phyloP scores from a whole-genome alignment of 2,888 invertebrate genomes.

The Herminia tarsipennalis region DNA sequence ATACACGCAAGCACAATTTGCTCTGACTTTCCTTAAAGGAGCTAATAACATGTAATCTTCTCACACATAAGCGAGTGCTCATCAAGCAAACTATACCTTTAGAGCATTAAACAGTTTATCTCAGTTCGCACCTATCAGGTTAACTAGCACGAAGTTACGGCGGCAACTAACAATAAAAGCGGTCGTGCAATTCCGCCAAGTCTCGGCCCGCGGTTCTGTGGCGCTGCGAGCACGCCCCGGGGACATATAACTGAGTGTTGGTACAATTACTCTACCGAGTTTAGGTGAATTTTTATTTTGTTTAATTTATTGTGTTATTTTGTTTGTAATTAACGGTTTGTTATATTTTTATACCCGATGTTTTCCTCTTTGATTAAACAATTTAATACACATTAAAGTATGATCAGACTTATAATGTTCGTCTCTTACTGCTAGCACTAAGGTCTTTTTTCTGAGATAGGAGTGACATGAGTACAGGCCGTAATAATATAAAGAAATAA shows the following conservation, averaged over 20 bases:
- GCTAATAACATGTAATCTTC: not conserved
- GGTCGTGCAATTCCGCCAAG: constrained; percentile 46
- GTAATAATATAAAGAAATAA: too few species aligned
- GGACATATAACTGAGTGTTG: constrained; percentile 38
- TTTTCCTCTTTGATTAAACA: too few species aligned
- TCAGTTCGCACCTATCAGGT: constrained; percentile 48
- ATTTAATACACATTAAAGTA: too few species aligned
- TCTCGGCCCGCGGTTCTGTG: constrained; percentile 41
- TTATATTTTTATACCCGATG: too few species aligned
- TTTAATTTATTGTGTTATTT: constrained; percentile 9
- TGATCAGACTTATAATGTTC: too few species aligned
- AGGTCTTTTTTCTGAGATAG: too few species aligned
- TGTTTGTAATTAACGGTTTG: constrained; percentile 3
- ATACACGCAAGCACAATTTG: not conserved
- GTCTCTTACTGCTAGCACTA: too few species aligned
- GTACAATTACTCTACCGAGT: constrained; percentile 33
- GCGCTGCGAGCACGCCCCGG: constrained; percentile 43
- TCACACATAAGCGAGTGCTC: not conserved
- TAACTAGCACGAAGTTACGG: constrained; percentile 48
- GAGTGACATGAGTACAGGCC: too few species aligned
- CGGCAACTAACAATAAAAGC: constrained; percentile 51
- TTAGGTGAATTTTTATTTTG: constrained; percentile 33
- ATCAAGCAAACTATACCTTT: constrained; percentile 5
- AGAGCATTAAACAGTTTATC: constrained; percentile 31
- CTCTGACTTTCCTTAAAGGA: constrained; percentile 2